Evolutionary conservation across 2,797 vertebrate species (phyloP).

Genomic region (Pogonophryne albipinna): DNA sequence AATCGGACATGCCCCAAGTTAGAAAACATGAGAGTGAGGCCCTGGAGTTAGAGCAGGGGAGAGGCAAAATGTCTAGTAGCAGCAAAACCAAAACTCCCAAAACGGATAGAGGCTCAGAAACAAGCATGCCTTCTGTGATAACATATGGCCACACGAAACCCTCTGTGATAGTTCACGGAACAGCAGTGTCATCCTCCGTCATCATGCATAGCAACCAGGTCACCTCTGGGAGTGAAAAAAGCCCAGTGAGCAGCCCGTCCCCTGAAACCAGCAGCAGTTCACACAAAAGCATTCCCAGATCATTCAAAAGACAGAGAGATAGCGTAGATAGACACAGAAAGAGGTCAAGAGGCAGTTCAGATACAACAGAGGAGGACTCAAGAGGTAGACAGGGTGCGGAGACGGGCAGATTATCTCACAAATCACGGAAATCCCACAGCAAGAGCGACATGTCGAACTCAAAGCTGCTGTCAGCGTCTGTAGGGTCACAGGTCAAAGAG

Average conservation of each 20-base stretch:
- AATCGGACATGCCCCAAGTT: constrained; percentile 57
- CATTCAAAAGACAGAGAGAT: constrained; percentile 82
- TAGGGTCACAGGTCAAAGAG: constrained; percentile 81
- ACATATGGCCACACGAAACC: constrained; percentile 90
- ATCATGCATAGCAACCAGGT: constrained; percentile 88
- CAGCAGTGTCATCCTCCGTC: constrained; percentile 84
- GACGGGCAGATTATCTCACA: constrained; percentile 77
- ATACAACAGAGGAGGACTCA: constrained; percentile 66
- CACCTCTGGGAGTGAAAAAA: constrained; percentile 83
- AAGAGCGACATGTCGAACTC: constrained; percentile 84
- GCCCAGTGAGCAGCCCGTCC: constrained; percentile 68
- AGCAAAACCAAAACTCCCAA: constrained; percentile 80
- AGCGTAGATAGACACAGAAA: constrained; percentile 75
- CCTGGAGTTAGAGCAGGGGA: constrained; percentile 63
- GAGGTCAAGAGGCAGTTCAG: constrained; percentile 76
- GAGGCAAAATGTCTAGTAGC: constrained; percentile 73
- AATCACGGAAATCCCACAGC: constrained; percentile 81
- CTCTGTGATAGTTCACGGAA: constrained; percentile 91
- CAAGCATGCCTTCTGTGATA: constrained; percentile 87
- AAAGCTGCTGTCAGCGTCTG: constrained; percentile 82
- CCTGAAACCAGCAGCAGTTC: constrained; percentile 67
- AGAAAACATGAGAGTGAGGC: constrained; percentile 69
- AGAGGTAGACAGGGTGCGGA: constrained; percentile 75
- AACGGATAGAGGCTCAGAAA: constrained; percentile 65
- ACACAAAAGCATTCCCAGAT: constrained; percentile 70